Evolutionary conservation across 2,888 invertebrate genomes (phyloP).

Genomic region (Plebejus anna): DNA sequence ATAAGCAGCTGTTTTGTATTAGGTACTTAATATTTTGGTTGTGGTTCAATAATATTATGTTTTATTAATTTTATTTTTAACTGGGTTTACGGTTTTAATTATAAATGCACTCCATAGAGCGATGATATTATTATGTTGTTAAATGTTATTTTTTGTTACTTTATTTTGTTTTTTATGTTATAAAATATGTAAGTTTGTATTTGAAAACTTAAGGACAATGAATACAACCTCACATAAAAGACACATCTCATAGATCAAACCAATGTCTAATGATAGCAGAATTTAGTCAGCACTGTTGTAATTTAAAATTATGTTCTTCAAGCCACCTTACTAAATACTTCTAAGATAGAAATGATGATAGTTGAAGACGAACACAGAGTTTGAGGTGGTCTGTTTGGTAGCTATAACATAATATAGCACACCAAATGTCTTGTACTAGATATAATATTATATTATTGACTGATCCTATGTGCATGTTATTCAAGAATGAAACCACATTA

Average conservation of each 20-base stretch:
- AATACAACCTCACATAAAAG: slow-evolving; percentile 4
- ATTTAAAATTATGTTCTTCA: neutral
- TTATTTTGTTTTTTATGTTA: neutral
- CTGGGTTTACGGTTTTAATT: slow-evolving; percentile 3
- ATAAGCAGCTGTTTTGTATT: slow-evolving; percentile 11
- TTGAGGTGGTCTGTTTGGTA: neutral
- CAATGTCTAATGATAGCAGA: neutral
- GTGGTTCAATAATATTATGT: slow-evolving; percentile 8
- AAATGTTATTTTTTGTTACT: neutral
- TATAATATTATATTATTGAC: neutral
- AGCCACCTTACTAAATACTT: neutral
- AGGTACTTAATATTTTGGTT: slow-evolving; percentile 7
- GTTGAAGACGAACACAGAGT: too few species aligned
- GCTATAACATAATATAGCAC: neutral
- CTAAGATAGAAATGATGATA: too few species aligned
- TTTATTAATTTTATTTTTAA: slow-evolving; percentile 22
- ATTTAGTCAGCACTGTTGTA: neutral
- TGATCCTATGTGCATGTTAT: neutral
- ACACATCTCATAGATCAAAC: neutral
- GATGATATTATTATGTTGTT: neutral
- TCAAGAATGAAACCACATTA: neutral
- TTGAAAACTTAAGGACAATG: neutral
- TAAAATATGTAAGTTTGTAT: neutral
- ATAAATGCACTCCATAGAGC: neutral
- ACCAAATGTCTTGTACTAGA: neutral